Evolutionary conservation across 1,140 invertebrate genomes (phyloP).

Genomic region (Gonioctena quinquepunctata): DNA sequence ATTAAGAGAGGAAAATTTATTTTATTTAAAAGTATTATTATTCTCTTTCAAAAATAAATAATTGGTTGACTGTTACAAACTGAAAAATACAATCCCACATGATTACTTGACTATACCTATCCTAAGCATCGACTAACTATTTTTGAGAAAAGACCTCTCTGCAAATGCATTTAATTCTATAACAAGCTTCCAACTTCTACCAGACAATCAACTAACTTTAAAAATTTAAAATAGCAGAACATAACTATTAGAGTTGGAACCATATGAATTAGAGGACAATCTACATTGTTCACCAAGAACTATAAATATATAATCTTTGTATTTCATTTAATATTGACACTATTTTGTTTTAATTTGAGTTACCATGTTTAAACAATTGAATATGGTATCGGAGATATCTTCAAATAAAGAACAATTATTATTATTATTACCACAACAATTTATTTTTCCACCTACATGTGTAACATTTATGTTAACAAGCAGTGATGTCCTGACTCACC

Average conservation of each 20-base stretch:
- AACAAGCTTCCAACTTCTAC: too few relatives aligned
- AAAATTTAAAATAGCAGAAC: neutral
- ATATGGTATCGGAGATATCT: neutral
- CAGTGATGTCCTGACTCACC: too few relatives aligned
- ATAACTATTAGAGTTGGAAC: neutral
- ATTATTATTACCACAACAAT: neutral
- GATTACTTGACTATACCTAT: neutral
- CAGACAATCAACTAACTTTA: too few relatives aligned
- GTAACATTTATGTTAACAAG: too few relatives aligned
- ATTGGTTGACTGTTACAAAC: neutral
- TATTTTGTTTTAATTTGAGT: neutral
- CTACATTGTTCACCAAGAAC: neutral
- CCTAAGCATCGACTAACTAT: neutral
- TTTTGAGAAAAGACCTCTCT: too few relatives aligned
- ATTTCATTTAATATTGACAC: neutral
- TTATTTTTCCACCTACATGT: too few relatives aligned
- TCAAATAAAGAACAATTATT: neutral
- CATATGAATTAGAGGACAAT: neutral
- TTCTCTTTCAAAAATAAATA: neutral
- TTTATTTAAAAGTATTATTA: neutral
- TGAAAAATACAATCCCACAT: neutral
- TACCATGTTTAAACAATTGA: neutral
- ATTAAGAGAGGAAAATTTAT: neutral
- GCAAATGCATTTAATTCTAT: too few relatives aligned
- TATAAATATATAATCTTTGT: neutral